phyloP scores from a whole-genome alignment of 2,888 invertebrate species.

The Oeneis ivallda region DNA sequence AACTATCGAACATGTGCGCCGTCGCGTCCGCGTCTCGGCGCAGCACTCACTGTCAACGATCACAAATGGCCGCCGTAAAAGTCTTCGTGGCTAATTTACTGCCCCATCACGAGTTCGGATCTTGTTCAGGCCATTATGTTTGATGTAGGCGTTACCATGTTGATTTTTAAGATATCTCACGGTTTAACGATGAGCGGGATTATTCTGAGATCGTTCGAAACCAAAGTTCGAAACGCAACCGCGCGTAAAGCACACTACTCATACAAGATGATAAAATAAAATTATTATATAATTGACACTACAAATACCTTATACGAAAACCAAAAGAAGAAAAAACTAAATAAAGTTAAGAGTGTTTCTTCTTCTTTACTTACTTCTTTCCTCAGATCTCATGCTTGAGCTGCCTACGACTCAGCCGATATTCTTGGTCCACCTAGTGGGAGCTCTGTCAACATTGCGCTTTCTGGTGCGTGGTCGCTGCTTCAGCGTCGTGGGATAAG shows the following conservation, averaged over 20 bases:
- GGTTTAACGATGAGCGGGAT: conserved; percentile 39
- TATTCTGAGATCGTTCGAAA: conserved; percentile 46
- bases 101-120: conserved; percentile 57
- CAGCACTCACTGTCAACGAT: conserved; percentile 60
- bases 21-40: conserved; percentile 30
- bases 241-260: not conserved
- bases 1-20: conserved; percentile 32
- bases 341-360: no score
- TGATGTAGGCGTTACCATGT: conserved; percentile 64
- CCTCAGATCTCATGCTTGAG: no score
- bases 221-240: not conserved
- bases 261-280: no score
- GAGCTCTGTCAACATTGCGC: no score
- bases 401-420: no score
- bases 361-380: no score
- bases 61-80: conserved; percentile 67
- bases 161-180: conserved; percentile 67
- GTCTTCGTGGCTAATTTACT: conserved; percentile 67
- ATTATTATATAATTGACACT: no score
- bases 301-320: no score
- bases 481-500: no score
- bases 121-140: conserved; percentile 59
- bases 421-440: no score
- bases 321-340: no score
- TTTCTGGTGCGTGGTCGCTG: no score